Evolutionary conservation across 2,888 invertebrate genomes (phyloP).

Genomic region (Erynnis tages): DNA sequence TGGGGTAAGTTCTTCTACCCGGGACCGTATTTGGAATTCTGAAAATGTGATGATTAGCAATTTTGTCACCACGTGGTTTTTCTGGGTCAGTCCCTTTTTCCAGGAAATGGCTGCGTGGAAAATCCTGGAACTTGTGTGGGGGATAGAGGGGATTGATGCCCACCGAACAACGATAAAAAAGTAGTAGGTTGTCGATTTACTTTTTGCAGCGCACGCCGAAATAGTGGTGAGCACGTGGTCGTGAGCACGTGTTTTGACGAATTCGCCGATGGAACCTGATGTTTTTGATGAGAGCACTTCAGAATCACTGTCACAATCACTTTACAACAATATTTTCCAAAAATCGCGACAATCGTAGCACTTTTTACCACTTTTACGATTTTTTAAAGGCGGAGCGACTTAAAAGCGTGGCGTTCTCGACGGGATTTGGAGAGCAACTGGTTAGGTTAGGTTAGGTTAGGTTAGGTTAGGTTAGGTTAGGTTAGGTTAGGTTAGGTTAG

Average conservation of each 20-base stretch:
- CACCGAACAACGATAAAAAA: neutral
- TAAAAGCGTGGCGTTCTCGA: neutral
- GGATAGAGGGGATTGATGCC: neutral
- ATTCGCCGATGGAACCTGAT: neutral
- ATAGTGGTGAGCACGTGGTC: neutral
- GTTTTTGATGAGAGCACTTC: neutral
- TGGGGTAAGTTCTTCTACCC: neutral
- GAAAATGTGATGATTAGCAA: neutral
- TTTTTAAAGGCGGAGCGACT: neutral
- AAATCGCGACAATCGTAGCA: neutral
- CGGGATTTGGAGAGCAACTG: neutral
- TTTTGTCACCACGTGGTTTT: neutral
- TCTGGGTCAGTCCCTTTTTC: neutral
- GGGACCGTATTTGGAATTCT: neutral
- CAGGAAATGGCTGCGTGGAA: neutral
- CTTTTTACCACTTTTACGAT: neutral
- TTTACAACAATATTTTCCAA: neutral
- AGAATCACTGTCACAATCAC: neutral
- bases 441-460: constrained; percentile 33
- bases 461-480: constrained; percentile 34
- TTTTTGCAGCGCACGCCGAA: neutral
- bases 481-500: constrained; percentile 36
- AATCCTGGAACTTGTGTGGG: neutral
- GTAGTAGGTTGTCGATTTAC: neutral
- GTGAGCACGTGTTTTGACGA: neutral